A percentile compares a stretch with the other conserved stretches of the same genome.
Conservation (phyloP, 2,888 invertebrate genomes). For the Thysanoteuthis rhombus region DNA sequence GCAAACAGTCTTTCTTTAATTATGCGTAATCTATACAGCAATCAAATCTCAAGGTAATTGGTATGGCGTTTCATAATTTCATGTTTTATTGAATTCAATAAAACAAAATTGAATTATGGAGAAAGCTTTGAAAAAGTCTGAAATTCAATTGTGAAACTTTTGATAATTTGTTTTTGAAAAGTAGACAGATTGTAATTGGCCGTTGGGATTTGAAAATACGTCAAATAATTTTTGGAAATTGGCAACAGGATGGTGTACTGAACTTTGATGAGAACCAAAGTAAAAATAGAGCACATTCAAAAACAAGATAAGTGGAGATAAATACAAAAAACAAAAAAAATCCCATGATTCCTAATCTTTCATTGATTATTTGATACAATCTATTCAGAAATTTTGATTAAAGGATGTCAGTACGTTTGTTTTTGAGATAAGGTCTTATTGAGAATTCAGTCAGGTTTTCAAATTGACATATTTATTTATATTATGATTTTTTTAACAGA, state of each 20-base stretch:
- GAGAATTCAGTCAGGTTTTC: no score
- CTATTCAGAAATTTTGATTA: no score
- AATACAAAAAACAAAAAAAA: no score
- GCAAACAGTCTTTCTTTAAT: background rate
- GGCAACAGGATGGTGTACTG: background rate
- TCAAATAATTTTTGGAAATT: background rate
- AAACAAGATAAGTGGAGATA: no score
- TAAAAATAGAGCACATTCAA: no score
- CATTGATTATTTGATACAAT: no score
- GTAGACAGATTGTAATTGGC: background rate
- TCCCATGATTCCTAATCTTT: no score
- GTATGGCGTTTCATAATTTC: background rate
- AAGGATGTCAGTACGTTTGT: no score
- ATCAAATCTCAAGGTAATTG: background rate
- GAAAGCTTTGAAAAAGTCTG: background rate
- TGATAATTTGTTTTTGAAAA: background rate
- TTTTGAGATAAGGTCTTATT: no score
- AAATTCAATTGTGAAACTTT: background rate
- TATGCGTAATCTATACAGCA: background rate
- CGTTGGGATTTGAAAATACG: background rate
- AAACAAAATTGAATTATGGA: background rate
- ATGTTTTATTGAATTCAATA: background rate
- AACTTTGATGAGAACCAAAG: background rate
- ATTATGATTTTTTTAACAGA: no score
- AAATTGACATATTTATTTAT: no score